Conservation (phyloP, 2,113 vertebrate species). For the Mystacornis crossleyi region DNA sequence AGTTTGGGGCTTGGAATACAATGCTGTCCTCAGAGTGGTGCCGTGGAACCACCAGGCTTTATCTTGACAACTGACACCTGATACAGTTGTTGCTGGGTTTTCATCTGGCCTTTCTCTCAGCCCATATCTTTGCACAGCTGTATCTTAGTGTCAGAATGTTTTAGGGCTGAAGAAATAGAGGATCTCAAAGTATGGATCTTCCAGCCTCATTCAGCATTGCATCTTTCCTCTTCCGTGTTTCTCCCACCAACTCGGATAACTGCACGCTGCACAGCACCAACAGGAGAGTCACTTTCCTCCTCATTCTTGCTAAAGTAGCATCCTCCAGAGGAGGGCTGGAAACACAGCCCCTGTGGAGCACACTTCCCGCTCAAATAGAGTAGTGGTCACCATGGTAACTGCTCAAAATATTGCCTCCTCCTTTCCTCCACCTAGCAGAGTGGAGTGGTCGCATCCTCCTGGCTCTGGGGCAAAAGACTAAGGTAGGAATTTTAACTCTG, state of each 20-base stretch:
- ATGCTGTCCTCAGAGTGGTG: neutral
- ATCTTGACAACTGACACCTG: neutral
- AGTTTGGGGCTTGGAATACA: neutral
- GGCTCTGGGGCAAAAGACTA: conserved; percentile 58
- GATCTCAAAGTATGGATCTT: conserved; percentile 27
- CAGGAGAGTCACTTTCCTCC: conserved; percentile 41
- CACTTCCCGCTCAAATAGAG: conserved; percentile 50
- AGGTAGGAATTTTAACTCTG: conserved; percentile 49
- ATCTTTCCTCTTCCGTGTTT: conserved; percentile 54
- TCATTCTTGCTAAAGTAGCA: conserved; percentile 51
- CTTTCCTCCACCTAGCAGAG: conserved; percentile 63
- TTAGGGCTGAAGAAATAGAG: conserved; percentile 25
- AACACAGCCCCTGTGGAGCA: conserved; percentile 50
- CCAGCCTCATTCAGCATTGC: conserved; percentile 19
- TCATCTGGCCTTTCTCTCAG: neutral
- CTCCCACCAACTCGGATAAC: conserved; percentile 34
- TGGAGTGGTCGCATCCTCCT: conserved; percentile 44
- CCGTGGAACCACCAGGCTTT: neutral
- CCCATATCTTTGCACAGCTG: neutral
- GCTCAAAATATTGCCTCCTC: conserved; percentile 59
- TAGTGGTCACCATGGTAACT: conserved; percentile 51
- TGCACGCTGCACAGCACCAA: conserved; percentile 48
- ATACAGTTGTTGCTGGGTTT: conserved; percentile 26
- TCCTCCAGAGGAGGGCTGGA: conserved; percentile 44
- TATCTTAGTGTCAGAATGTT: conserved; percentile 13